phyloP scores from a whole-genome alignment of 37 sponge, comb jelly and placozoan species.

The Agelas oroides region DNA sequence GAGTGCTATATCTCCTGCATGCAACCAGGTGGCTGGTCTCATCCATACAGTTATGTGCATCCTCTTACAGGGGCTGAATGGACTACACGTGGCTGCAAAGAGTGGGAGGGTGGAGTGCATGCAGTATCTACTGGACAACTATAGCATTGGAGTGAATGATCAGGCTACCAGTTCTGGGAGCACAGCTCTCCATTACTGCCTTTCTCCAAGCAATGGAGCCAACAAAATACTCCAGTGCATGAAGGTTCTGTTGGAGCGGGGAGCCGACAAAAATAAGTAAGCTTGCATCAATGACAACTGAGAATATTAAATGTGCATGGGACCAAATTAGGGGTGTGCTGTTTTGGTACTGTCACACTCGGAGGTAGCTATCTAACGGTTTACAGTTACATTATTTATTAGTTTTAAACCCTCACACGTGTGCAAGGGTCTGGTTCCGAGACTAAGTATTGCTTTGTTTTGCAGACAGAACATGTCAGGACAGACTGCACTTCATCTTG shows the following conservation, averaged over 20 bases:
- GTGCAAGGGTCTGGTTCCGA: too few species aligned
- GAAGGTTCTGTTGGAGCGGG: constrained; percentile 60
- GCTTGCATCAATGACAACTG: not conserved
- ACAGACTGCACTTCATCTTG: constrained; percentile 60
- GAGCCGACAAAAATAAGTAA: constrained; percentile 70
- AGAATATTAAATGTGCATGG: too few species aligned
- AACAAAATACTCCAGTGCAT: constrained; percentile 38
- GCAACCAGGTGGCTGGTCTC: too few species aligned
- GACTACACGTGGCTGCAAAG: constrained; percentile 72
- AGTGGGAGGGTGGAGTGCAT: constrained; percentile 54
- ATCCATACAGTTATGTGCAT: too few species aligned
- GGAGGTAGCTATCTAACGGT: too few species aligned
- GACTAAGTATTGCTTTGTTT: too few species aligned
- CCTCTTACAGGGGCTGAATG: constrained; percentile 51
- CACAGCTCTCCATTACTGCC: constrained; percentile 68
- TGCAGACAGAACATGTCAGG: constrained; percentile 43
- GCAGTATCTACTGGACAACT: constrained; percentile 63
- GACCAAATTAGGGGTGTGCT: not conserved
- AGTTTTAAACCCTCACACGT: too few species aligned
- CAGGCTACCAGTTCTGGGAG: not conserved
- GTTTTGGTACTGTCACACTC: too few species aligned
- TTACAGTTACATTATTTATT: too few species aligned
- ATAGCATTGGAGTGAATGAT: constrained; percentile 36
- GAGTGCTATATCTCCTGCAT: too few species aligned
- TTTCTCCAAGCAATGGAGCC: not conserved